These are phyloP conservation scores for Eufriesea mexicana DNA, from an alignment of 1,140 invertebrate species.

Conservation along the genomic window DNA sequence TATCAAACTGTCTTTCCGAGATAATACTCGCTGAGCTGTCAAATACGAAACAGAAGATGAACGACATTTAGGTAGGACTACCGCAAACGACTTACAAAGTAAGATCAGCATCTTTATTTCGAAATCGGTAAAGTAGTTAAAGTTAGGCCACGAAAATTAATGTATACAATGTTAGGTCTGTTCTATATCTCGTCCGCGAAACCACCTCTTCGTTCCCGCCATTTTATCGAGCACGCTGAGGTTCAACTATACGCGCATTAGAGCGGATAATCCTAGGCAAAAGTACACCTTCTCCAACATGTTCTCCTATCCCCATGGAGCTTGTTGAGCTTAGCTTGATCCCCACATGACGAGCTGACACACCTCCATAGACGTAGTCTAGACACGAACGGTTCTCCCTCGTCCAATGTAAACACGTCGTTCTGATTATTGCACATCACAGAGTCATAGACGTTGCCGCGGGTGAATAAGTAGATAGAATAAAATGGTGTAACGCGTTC, in stretches of 20 bases:
- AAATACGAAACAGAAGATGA: too few species aligned
- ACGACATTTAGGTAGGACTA: too few species aligned
- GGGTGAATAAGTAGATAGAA: neutral
- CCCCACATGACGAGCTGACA: slow-evolving; percentile 73
- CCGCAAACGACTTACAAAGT: too few species aligned
- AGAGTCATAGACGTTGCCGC: neutral
- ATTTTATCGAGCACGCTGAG: neutral
- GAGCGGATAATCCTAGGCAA: slow-evolving; percentile 76
- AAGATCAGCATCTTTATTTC: too few species aligned
- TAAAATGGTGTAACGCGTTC: neutral
- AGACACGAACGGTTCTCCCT: slow-evolving; percentile 15
- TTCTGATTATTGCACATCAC: slow-evolving; percentile 18
- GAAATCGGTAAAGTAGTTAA: too few species aligned
- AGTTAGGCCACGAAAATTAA: too few species aligned
- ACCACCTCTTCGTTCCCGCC: neutral
- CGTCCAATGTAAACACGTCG: neutral
- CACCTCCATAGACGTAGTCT: slow-evolving; percentile 50
- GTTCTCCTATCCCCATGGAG: slow-evolving; percentile 71
- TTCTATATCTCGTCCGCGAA: too few species aligned
- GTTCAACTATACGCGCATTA: slow-evolving; percentile 58
- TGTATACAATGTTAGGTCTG: too few species aligned
- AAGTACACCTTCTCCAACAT: slow-evolving; percentile 64
- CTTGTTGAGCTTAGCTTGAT: slow-evolving; percentile 78
- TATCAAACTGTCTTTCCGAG: neutral
- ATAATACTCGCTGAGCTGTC: neutral